Evolutionary conservation across 2,797 vertebrate species (phyloP).

Genomic region (Trichosurus vulpecula): DNA sequence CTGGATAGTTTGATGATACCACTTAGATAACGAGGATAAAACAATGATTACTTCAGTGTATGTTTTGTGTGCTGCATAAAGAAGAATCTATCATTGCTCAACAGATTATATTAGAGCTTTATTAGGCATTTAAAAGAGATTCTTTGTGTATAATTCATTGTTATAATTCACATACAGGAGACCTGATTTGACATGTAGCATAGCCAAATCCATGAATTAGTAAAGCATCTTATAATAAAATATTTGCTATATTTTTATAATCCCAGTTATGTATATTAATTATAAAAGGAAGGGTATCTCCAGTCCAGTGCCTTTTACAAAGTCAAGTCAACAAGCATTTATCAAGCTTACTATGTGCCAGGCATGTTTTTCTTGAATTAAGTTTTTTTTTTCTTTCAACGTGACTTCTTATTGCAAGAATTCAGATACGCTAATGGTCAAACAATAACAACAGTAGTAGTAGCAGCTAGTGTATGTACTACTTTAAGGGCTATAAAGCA

Average conservation of each 20-base stretch:
- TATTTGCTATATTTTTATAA: background rate
- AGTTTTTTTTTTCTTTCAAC: background rate
- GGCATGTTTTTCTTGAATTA: background rate
- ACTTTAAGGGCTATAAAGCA: background rate
- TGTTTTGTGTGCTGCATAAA: background rate
- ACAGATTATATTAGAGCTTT: background rate
- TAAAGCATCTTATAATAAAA: background rate
- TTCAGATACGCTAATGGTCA: background rate
- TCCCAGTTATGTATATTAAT: background rate
- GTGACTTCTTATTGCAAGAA: background rate
- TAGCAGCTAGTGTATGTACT: background rate
- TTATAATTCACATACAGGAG: background rate
- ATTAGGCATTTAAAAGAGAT: background rate
- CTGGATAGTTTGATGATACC: background rate
- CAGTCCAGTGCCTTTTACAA: background rate
- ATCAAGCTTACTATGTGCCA: background rate
- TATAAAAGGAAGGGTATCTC: background rate
- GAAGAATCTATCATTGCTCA: background rate
- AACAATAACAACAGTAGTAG: background rate
- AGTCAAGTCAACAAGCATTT: background rate
- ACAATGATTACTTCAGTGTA: background rate
- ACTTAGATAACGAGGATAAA: background rate
- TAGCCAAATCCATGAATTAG: background rate
- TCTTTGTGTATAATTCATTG: background rate
- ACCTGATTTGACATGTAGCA: background rate